Conservation (phyloP, 2,113 vertebrate genomes). For the Salvelinus namaycush region DNA sequence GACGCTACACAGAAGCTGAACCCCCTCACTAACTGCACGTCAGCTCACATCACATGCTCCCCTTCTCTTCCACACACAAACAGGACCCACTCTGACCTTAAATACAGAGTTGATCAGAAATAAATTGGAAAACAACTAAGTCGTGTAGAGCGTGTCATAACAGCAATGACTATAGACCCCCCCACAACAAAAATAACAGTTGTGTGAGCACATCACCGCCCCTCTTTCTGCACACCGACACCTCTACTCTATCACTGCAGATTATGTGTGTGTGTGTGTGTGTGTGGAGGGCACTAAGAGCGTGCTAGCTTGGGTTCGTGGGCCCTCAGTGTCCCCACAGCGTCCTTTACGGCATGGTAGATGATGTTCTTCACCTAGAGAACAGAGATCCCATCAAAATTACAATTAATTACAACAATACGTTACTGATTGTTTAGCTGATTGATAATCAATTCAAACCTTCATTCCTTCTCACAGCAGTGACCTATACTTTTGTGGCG, state of each 20-base stretch:
- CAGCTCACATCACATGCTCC: neutral
- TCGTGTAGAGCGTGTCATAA: conserved; percentile 60
- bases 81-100: conserved; percentile 69
- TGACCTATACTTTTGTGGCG: too few relatives aligned
- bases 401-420: too few relatives aligned
- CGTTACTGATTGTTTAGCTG: too few relatives aligned
- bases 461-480: too few relatives aligned
- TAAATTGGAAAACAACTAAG: conserved; percentile 64
- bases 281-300: conserved; percentile 76
- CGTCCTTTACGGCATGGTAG: conserved; percentile 98
- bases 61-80: conserved; percentile 57
- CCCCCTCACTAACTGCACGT: conserved; percentile 31
- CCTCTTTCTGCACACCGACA: conserved; percentile 17
- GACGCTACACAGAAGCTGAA: conserved; percentile 65
- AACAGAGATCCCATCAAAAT: too few relatives aligned
- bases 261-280: conserved; percentile 30
- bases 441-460: too few relatives aligned
- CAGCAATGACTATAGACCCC: conserved; percentile 42
- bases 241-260: conserved; percentile 48
- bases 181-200: neutral
- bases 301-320: conserved; percentile 92
- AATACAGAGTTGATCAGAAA: conserved; percentile 71
- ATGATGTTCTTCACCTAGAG: conserved; percentile 99
- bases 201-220: neutral
- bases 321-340: conserved; percentile 94